Base-by-base conservation (phyloP, 2,113 vertebrate species). In the Grammomys surdaster region DNA sequence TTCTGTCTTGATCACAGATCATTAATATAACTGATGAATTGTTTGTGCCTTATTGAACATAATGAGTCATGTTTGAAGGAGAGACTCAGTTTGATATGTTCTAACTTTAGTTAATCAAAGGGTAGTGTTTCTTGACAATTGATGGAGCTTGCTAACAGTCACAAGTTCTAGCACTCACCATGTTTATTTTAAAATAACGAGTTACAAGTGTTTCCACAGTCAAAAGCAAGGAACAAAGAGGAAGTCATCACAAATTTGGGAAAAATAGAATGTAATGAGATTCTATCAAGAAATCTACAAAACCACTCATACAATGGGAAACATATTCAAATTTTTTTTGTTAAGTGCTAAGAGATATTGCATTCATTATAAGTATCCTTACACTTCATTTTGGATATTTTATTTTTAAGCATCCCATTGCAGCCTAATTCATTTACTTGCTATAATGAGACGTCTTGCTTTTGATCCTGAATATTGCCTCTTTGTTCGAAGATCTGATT, bases 1-100 rank as follows among this genome's bases (percentile, higher is more conserved):
- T 78, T 95, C 40, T 96, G 46, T 89, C 96, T 91, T 95, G 77
- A 96, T 95, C 77, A 85, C 9, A 90, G 28, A 73, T 97, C 88
- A 93, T 98, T 97, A 97, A 92, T 96, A 78, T 3, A 94, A 36
- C 60, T 73, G 87, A 95, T 76, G 51, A 97, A 96, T 36, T 96
- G 31, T 84, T 76, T 70, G 76, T 88, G 54, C 63, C 24, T 95
- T 87, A 46, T 84, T 89, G 33, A 95, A 73, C 77, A 13, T 63
- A 81, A 93, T 69, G 58, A 97, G 12, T 28, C 97, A 73, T 86
- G 95, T 89, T 98, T 98, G 91, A 94, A 88, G 24, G 75, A 91
- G 20, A 80, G 40, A 75, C 20, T 10, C 36, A 70, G 63, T 40
- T 94, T 7, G 69, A 72, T 88, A 92, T 1, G 9, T 28, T 51